Base-by-base conservation (phyloP, 2,113 vertebrate species). In the Procavia capensis region DNA sequence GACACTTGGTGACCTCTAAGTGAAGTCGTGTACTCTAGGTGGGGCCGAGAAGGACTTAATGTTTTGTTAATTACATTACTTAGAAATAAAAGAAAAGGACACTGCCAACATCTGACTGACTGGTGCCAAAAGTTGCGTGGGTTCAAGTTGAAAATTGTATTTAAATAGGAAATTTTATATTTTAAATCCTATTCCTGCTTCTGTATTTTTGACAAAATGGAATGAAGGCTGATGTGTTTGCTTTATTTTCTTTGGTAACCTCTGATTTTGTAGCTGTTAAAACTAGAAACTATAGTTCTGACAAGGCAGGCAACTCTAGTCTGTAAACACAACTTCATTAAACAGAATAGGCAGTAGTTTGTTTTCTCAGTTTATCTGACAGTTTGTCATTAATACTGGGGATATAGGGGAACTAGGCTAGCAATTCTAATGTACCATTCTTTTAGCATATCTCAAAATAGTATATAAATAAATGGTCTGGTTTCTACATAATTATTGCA, bases 401-500 rank as follows among this genome's bases (percentile, higher is more conserved):
- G 94, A 93, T 82, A 87, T 90, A 96, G 95, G 96, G 80, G 92
- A 97, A 97, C 95, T 97, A 75, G 97, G 96, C 93, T 97, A 96
- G 98, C 95, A 79, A 98, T 98, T 98, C 93, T 98, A 96, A 93
- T 97, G 97, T 98, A 97, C 96, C 95, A 97, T 98, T 98, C 98
- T 98, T 98, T 98, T 96, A 98, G 93, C 91, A 91, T 97, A 98
- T 98, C 96, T 98, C 93, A 98, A 96, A 98, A 94, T 98, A 98
- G 97, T 98, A 97, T 98, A 98, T 98, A 98, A 98, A 91, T 93
- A 97, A 98, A 96, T 90, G 84, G 95, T 98, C 98, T 98, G 76
- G 98, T 98, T 98, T 98, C 97, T 98, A 89, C 97, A 97, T 97
- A 96, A 96, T 90, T 98, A 95, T 97, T 98, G 98, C 98, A 98